Percentiles rank a stretch among this genome's conserved stretches.
Conservation (phyloP, 2,113 vertebrate species). For the Melanostigma gelatinosum region DNA sequence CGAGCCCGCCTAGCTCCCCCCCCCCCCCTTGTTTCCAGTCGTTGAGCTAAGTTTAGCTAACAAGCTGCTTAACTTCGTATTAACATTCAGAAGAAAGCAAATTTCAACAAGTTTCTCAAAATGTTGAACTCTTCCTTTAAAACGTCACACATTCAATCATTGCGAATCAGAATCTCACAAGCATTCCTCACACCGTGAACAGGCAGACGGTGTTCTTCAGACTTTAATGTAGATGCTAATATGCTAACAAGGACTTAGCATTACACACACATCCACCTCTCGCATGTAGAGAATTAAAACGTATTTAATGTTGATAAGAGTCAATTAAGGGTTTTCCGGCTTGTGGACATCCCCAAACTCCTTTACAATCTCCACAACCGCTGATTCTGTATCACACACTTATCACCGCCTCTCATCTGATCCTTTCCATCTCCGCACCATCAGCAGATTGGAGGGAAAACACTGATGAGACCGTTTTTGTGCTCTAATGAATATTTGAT, state of each 20-base stretch:
- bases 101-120: too few species aligned
- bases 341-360: neutral
- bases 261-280: too few species aligned
- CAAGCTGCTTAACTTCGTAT: neutral
- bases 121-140: too few species aligned
- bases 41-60: neutral
- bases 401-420: neutral
- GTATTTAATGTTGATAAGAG: too few species aligned
- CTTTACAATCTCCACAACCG: neutral
- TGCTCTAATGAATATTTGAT: conserved; percentile 40
- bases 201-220: too few species aligned
- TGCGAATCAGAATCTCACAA: too few species aligned
- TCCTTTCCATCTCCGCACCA: conserved; percentile 18
- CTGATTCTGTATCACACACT: neutral
- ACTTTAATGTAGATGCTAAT: neutral
- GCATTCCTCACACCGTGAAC: too few species aligned
- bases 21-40: neutral
- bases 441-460: conserved; percentile 10
- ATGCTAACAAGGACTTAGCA: neutral
- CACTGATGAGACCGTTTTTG: conserved; percentile 34
- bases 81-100: neutral
- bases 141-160: too few species aligned
- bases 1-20: too few species aligned
- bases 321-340: neutral
- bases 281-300: neutral